A percentile compares a stretch with the other conserved stretches of the same genome.
Evolutionary conservation across 35 echinoderm and acorn worm species (phyloP).

Genomic region (Strongylocentrotus purpuratus): DNA sequence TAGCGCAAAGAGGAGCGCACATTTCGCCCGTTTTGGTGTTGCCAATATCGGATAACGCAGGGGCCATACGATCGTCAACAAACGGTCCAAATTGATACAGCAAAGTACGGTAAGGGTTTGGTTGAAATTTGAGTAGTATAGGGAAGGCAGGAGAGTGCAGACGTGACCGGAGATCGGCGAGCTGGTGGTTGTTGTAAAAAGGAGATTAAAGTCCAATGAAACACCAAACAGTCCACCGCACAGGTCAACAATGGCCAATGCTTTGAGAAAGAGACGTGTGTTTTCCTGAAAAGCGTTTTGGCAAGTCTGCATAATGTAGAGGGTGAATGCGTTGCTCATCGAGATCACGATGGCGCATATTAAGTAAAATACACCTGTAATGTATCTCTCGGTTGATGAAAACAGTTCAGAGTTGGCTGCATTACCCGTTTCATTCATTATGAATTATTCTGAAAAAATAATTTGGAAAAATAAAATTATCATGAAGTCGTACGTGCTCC

Average conservation of each 20-base stretch:
- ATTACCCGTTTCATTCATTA: background rate
- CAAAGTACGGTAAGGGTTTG: background rate
- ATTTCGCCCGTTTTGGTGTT: background rate
- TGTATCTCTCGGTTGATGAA: background rate
- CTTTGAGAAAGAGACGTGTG: background rate
- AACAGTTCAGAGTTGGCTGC: background rate
- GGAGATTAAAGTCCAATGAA: background rate
- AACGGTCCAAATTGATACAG: background rate
- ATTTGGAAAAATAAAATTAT: no score
- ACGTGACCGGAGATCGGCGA: background rate
- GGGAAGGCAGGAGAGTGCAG: background rate
- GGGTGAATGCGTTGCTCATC: background rate
- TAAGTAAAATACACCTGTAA: background rate
- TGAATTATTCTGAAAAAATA: background rate
- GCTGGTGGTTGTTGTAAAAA: background rate
- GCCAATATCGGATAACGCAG: background rate
- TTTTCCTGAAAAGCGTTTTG: background rate
- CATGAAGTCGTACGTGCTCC: no score
- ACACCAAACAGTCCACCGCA: background rate
- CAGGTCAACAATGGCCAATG: background rate
- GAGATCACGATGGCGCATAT: background rate
- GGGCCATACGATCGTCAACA: background rate
- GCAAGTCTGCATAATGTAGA: background rate
- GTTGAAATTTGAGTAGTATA: background rate
- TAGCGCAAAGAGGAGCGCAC: background rate